A percentile compares a stretch with the other conserved stretches of the same genome.
Conservation (phyloP, 1,140 invertebrate genomes). For the Heliconius congener region DNA sequence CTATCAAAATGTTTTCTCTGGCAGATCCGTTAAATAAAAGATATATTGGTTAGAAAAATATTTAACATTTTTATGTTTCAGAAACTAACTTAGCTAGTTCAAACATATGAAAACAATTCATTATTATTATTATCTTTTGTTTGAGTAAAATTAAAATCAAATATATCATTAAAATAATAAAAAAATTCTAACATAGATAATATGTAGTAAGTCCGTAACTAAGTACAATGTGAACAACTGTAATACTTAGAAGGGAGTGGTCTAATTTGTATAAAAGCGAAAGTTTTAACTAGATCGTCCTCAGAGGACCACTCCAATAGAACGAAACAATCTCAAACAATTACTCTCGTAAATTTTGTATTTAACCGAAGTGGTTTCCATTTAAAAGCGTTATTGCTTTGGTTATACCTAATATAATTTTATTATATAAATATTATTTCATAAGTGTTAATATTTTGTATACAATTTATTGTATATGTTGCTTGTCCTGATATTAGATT, state of each 20-base stretch:
- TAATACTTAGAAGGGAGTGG: slow-evolving; percentile 31
- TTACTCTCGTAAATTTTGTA: slow-evolving; percentile 33
- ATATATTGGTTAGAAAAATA: no score
- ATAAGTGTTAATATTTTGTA: no score
- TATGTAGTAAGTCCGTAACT: neutral
- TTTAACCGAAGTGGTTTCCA: slow-evolving; percentile 29
- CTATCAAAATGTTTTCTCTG: no score
- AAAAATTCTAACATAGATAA: neutral
- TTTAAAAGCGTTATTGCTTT: slow-evolving; percentile 6
- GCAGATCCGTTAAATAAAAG: no score
- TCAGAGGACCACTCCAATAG: slow-evolving; percentile 33
- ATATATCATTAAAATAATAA: neutral
- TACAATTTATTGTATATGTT: neutral
- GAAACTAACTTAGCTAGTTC: no score
- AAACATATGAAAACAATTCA: no score
- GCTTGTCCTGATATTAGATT: neutral
- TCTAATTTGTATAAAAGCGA: slow-evolving; percentile 37
- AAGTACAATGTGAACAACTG: slow-evolving; percentile 16
- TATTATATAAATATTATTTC: no score
- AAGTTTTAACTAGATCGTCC: slow-evolving; percentile 39
- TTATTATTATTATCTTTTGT: no score
- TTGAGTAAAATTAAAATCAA: no score
- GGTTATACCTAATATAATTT: no score
- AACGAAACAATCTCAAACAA: slow-evolving; percentile 39
- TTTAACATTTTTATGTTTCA: no score